Evolutionary conservation across 2,113 vertebrate genomes (phyloP).

Genomic region (Alouatta palliata): DNA sequence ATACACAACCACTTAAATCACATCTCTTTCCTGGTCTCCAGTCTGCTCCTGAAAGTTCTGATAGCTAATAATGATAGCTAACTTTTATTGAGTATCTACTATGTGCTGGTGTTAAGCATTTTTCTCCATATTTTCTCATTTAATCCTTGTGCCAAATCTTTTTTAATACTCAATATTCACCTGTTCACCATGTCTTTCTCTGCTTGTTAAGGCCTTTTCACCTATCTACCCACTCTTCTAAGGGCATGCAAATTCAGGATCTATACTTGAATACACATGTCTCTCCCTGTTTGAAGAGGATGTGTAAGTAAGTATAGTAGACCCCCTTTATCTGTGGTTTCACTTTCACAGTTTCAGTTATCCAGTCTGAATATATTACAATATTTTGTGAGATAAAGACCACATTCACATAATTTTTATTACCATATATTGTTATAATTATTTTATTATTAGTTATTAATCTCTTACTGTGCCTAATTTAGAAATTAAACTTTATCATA

Average conservation of each 20-base stretch:
- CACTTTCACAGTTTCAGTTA: neutral
- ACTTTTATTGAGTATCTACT: neutral
- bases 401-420: neutral
- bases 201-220: neutral
- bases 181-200: neutral
- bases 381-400: neutral
- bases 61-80: neutral
- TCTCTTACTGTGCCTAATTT: neutral
- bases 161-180: neutral
- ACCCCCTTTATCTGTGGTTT: neutral
- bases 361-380: neutral
- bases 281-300: constrained; percentile 4
- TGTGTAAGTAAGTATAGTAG: neutral
- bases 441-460: neutral
- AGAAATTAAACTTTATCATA: neutral
- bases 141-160: neutral
- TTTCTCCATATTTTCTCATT: constrained; percentile 17
- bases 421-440: neutral
- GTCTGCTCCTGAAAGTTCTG: constrained; percentile 3
- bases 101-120: neutral
- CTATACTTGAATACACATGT: neutral
- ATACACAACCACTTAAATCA: neutral
- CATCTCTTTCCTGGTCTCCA: neutral
- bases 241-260: neutral
- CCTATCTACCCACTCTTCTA: neutral